Evolutionary conservation across 2,113 vertebrate species (phyloP), one percentile per base, ranked within the genome.

Genomic region (Oncorhynchus tshawytscha): DNA sequence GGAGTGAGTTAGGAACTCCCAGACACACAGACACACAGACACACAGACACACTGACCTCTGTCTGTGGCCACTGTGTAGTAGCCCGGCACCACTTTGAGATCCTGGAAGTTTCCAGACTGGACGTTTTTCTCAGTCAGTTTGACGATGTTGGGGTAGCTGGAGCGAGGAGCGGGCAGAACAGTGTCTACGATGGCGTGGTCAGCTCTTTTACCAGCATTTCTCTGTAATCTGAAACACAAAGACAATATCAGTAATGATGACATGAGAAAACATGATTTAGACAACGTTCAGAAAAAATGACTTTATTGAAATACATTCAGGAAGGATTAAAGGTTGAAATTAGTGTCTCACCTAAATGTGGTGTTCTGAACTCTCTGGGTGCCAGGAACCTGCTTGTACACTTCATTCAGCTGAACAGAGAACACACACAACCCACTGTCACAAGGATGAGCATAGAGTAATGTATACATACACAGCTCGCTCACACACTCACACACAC

Each of bases 151-250:
- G 9, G 88, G 78, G 88, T 94, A 96, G 82, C 92, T 94, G 1
- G 95, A 92, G 62, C 95, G 95, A 29, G 96, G 96, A 0, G 97
- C 97, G 0, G 91, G 85, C 73, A 99, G 88, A 76, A 97, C 93
- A 0, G 96, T 96, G 87, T 99, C 98, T 89, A 96, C 87, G 3
- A 99, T 95, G 39, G 96, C 91, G 88, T 95, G 94, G 82, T 97
- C 95, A 87, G 96, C 94, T 97, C 97, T 98, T 91, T 98, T 98
- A n/a, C 98, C 97, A 4, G 97, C 94, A 78, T 99, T 97, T 83
- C 94, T 95, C 87, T 99, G 97, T 67, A 92, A 81, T 91, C 98
- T 99, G 90, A 39, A 62, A 70, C 78, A 80, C 2, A 64, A 81
- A 51, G 71, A 45, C 34, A 77, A 85, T 68, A 18, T 54, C 51